Base-by-base conservation (phyloP, 2,888 invertebrate genomes). In the Phyllotreta striolata region DNA sequence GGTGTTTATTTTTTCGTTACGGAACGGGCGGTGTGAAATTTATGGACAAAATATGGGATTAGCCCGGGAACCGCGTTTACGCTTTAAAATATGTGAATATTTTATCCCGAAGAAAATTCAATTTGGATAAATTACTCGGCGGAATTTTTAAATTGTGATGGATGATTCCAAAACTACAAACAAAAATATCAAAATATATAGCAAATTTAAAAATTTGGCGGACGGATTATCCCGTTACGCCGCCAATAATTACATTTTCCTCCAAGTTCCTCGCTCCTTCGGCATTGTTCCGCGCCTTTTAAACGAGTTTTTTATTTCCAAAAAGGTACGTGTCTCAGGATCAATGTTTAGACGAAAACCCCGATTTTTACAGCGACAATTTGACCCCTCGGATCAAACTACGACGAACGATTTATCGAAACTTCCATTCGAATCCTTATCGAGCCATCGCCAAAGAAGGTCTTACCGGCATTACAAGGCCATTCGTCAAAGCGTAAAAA, bases 401-500 rank as follows among this genome's bases (percentile, higher is more conserved):
- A 38, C 14, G 56, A 43, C 37, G 57, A 41, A 62, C 56, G 56
- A 62, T 49, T 38, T 55, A 62, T 62, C 56, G 62, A 56, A 56
- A 51, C 49, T 51, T 56, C 41, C 40, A 44, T 37, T 60, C 43
- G 14, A 60, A 52, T 62, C 56, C 62, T 62, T 62, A 62, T 62
- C 41, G 12, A 55, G 49, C 43, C 55, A 24, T 46, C 43, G 41
- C 13, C 41, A 37, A 39, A 43, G 40, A 49, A 51, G 43, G 59
- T 55, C 59, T 51, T 49, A 55, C 58, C 59, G 55, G 59, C 24
- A 63, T 63, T 43, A 59, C 59, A 47, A 51, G 56, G 40, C 60
- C 44, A 64, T 64, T 51, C 60, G 56, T 64, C 64, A 64, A 61
- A 55, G 60, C 61, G 56, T 59, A 59, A 60, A 64, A 64, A 64